Evolutionary conservation across 2,888 invertebrate species (phyloP).

Genomic region (Cosmopolites sordidus): DNA sequence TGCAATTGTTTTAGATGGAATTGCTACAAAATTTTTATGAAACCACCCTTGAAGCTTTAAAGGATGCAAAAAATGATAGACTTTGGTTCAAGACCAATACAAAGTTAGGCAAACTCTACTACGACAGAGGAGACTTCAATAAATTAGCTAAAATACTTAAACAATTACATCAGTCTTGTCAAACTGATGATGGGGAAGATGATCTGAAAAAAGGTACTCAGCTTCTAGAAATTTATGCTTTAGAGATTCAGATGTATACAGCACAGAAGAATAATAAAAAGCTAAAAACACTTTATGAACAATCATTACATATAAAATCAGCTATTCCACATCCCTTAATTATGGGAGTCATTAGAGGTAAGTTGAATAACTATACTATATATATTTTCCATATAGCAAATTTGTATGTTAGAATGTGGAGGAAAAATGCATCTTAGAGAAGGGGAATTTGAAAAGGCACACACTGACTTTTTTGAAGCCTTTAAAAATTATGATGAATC

Average conservation of each 20-base stretch:
- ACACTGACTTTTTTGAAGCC: slow-evolving; percentile 99
- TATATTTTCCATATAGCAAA: slow-evolving; percentile 3
- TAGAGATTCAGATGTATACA: slow-evolving; percentile 99
- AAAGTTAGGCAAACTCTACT: slow-evolving; percentile 96
- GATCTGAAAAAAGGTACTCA: slow-evolving; percentile 98
- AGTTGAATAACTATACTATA: slow-evolving; percentile 22
- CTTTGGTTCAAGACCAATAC: slow-evolving; percentile 99
- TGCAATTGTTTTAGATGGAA: slow-evolving; percentile 78
- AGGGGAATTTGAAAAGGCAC: slow-evolving; percentile 97
- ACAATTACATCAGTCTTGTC: slow-evolving; percentile 95
- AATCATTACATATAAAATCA: slow-evolving; percentile 96
- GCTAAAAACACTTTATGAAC: slow-evolving; percentile 92
- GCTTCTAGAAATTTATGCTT: slow-evolving; percentile 93
- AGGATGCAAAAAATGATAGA: slow-evolving; percentile 98
- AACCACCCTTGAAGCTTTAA: slow-evolving; percentile 88
- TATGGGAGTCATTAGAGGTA: slow-evolving; percentile 97
- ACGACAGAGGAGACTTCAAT: slow-evolving; percentile 90
- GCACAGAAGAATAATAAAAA: slow-evolving; percentile 99
- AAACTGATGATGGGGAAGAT: slow-evolving; percentile 97
- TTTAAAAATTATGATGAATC: slow-evolving; percentile 99
- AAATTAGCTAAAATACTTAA: slow-evolving; percentile 95
- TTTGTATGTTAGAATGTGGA: slow-evolving; percentile 81
- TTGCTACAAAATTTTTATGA: slow-evolving; percentile 97
- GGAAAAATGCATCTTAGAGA: slow-evolving; percentile 99
- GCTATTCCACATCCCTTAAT: slow-evolving; percentile 99